Evolutionary conservation across 2,888 invertebrate species (phyloP).

Genomic region (Noctua janthe): DNA sequence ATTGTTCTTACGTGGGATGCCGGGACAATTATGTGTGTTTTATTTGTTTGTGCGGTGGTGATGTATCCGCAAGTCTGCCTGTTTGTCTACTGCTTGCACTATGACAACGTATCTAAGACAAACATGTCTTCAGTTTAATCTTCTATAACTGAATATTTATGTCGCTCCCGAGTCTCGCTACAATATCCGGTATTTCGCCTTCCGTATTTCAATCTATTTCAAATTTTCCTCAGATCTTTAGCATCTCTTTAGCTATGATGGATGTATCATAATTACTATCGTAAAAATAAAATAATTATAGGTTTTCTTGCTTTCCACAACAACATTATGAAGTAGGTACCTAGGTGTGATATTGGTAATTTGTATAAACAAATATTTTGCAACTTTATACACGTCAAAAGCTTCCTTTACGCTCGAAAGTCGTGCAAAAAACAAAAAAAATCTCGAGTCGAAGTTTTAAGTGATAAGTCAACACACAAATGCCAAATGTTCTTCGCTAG

Average conservation of each 20-base stretch:
- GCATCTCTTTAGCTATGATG: background rate
- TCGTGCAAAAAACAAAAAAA: background rate
- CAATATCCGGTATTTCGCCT: background rate
- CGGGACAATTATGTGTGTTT: slow-evolving; percentile 35
- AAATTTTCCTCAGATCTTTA: background rate
- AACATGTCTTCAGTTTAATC: background rate
- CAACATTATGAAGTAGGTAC: background rate
- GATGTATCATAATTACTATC: background rate
- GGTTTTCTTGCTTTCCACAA: background rate
- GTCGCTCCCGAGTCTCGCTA: background rate
- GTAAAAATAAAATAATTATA: too few relatives aligned
- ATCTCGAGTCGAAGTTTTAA: slow-evolving; percentile 23
- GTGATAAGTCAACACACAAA: slow-evolving; percentile 1
- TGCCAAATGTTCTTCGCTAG: slow-evolving; percentile 6
- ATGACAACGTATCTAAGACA: background rate
- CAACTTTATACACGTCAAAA: background rate
- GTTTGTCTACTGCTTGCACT: background rate
- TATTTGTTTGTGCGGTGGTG: slow-evolving; percentile 6
- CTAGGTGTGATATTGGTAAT: background rate
- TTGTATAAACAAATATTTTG: background rate
- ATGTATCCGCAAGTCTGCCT: background rate
- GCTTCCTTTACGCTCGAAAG: background rate
- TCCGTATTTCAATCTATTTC: background rate
- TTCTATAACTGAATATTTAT: background rate
- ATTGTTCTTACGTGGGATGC: slow-evolving; percentile 50